Evolutionary conservation across 2,113 vertebrate species (phyloP), one percentile per base, ranked within the genome.

Genomic region (Corythoichthys intestinalis): DNA sequence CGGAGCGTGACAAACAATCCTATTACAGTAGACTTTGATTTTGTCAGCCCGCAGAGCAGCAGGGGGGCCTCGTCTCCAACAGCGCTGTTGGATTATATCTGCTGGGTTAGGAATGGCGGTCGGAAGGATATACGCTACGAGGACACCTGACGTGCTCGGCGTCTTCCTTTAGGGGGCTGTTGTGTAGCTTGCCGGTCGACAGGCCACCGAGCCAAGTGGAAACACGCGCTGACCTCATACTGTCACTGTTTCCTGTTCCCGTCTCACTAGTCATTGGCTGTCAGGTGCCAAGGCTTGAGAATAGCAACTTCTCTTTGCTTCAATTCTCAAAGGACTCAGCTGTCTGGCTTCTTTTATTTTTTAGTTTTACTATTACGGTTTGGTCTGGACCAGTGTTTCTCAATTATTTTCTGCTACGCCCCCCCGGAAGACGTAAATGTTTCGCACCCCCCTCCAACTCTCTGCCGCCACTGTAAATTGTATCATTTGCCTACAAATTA

Each of bases 151-250:
- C 70, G 71, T 34, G 53, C 53, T 82, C 72, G 65, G 17, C 35
- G 35, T 49, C 8, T 8, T 3, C 3, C 38, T 50, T 64, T 67
- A 68, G 63, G 52, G 47, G 50, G 46, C 48, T 74, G n/a, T 14
- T 34, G 53, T 34, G 53, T 34, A 61, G 47, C 13, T 76, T 69
- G 72, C 48, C 14, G 17, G 72, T 54, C 0, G 48, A 58, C 47
- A 48, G 67, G 56, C 56, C 73, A 57, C 64, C 39, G 71, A 79
- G 77, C 71, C 47, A 2, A 75, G 66, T 49, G 50, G 66, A 77
- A 67, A 75, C 39, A 54, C 9, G 13, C 20, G 49, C 59, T 83
- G 81, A 79, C 87, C 88, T 83, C 77, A 90, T 87, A 88, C 86
- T 75, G 83, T 89, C 87, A 80, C 58, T 56, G 50, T 20, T 53